phyloP scores from a whole-genome alignment of 2,797 vertebrate species.

The Trachurus trachurus region DNA sequence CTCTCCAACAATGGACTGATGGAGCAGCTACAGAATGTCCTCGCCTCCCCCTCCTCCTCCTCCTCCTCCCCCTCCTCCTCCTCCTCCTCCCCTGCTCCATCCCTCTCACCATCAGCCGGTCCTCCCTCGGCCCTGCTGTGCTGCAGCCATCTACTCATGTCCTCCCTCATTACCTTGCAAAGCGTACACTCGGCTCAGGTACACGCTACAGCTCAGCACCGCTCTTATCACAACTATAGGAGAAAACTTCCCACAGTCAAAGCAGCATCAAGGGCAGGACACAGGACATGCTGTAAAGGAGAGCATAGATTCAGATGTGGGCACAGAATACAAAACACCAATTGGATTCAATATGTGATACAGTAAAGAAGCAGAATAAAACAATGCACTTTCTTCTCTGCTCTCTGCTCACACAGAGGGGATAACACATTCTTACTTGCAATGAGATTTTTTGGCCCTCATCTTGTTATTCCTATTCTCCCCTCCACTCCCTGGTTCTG shows the following conservation, averaged over 20 bases:
- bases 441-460: constrained; percentile 26
- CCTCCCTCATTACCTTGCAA: constrained; percentile 90
- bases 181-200: constrained; percentile 89
- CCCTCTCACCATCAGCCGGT: constrained; percentile 55
- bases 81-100: constrained; percentile 66
- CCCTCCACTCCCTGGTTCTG: constrained; percentile 7
- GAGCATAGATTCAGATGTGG: constrained; percentile 22
- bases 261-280: constrained; percentile 45
- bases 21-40: constrained; percentile 89
- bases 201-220: constrained; percentile 56
- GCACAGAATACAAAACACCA: constrained; percentile 38
- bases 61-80: constrained; percentile 77
- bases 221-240: constrained; percentile 57
- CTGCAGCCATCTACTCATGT: constrained; percentile 90
- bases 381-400: constrained; percentile 29
- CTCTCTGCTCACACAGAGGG: background rate
- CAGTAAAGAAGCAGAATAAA: constrained; percentile 22
- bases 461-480: constrained; percentile 41
- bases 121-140: constrained; percentile 82
- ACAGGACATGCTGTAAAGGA: constrained; percentile 9
- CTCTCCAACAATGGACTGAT: constrained; percentile 91
- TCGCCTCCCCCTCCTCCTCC: constrained; percentile 81
- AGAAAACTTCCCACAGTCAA: constrained; percentile 36
- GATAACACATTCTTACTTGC: constrained; percentile 38
- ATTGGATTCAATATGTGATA: constrained; percentile 36